Base-by-base conservation (phyloP, 2,797 vertebrate species). In the Cyclopterus lumpus region DNA sequence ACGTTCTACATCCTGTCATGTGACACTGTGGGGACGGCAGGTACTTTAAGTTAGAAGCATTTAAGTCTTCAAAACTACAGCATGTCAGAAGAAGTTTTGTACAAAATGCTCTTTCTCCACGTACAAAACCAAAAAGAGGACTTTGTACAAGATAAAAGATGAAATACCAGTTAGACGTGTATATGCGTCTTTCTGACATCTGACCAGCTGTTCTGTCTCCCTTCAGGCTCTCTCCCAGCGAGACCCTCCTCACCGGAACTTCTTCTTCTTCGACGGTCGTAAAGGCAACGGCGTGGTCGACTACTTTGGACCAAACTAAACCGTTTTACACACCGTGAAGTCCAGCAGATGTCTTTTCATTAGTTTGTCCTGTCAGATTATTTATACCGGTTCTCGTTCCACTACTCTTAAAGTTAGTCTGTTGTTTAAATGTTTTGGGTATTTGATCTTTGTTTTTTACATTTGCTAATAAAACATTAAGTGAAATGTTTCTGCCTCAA, bases 211-310 rank as follows among this genome's bases (percentile, higher is more conserved):
- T 12, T 22, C 10, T 59, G 6, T 42, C 3, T 15, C 1, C n/a
- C 44, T 60, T 8, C 87, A 98, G 97, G 97, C 97, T 8, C 92
- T 98, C 26, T 99, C 97, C 75, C 97, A 97, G 28, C 91, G 97
- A 79, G 97, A 98, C n/a, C 84, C 95, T 24, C 97, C 97, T 5
- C 96, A 97, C 93, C 95, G 96, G 83, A 99, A 99, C 88, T 97
- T 97, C 93, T 99, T 99, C 94, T 98, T 99, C 91, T 99, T 99
- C 0, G 96, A 99, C 0, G 97, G 96, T 11, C 93, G 96, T 36
- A 97, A 96, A 90, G 96, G 97, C 42, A 97, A 87, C 4, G 97
- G 97, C 0, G 73, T 97, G 10, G 97, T 99, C 14, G 97, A 98
- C 83, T 95, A 92, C 86, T 94, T 99, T 2, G 96, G 96, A 57